phyloP scores from a whole-genome alignment of 1,140 invertebrate species.

The Drosophila biarmipes region DNA sequence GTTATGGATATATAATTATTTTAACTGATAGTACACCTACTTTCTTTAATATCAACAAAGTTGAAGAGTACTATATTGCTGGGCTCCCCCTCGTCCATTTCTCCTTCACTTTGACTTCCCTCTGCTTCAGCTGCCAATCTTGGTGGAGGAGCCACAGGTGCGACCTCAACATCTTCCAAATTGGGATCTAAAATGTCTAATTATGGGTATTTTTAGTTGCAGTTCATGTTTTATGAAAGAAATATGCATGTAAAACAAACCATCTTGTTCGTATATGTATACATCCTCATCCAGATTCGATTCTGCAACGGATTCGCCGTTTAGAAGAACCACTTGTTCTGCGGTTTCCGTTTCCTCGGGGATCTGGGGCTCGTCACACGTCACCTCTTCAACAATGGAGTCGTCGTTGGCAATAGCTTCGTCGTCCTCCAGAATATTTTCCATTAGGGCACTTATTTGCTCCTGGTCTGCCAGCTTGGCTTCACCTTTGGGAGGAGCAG shows the following conservation, averaged over 20 bases:
- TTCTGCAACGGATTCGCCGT: slow-evolving; percentile 1
- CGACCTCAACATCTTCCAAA: slow-evolving; percentile 2
- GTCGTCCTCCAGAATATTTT: slow-evolving; percentile 56
- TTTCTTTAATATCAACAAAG: slow-evolving; percentile 63
- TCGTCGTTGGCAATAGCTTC: slow-evolving; percentile 45
- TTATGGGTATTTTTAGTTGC: neutral
- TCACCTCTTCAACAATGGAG: slow-evolving; percentile 6
- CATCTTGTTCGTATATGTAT: slow-evolving; percentile 52
- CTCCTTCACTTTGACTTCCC: slow-evolving; percentile 55
- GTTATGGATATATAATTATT: neutral
- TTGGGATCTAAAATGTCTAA: slow-evolving; percentile 15
- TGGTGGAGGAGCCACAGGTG: neutral
- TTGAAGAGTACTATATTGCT: slow-evolving; percentile 58
- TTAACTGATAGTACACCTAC: neutral
- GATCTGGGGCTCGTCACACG: neutral
- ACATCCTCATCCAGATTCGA: slow-evolving; percentile 38
- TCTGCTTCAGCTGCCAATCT: slow-evolving; percentile 1
- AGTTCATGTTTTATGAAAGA: neutral
- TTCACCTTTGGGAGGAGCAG: neutral
- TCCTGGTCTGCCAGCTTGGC: slow-evolving; percentile 40
- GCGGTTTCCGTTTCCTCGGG: neutral
- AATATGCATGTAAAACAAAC: neutral
- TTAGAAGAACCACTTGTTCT: slow-evolving; percentile 4
- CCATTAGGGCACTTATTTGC: slow-evolving; percentile 52
- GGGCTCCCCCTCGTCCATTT: slow-evolving; percentile 42